These are phyloP conservation scores for Autographa pulchrina DNA, from an alignment of 2,888 invertebrate genomes.

Conservation along the genomic window DNA sequence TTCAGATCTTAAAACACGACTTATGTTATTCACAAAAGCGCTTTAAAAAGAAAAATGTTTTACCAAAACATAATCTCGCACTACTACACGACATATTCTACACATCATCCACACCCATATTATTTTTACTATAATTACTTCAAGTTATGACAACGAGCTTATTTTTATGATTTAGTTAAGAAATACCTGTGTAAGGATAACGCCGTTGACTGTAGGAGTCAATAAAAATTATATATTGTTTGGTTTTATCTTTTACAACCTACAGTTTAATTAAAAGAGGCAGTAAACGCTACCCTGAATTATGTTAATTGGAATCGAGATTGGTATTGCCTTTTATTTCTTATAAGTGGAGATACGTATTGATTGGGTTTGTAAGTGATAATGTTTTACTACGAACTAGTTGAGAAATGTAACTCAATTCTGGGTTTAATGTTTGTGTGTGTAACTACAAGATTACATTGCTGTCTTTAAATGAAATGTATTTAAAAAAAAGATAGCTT, in stretches of 20 bases:
- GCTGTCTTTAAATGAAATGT: no score
- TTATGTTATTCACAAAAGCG: no score
- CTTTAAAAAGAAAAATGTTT: no score
- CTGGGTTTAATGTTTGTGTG: background rate
- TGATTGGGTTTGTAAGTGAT: conserved; percentile 1
- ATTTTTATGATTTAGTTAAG: conserved; percentile 28
- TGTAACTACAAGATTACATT: background rate
- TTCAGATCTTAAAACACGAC: no score
- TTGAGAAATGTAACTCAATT: background rate
- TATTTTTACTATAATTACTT: background rate
- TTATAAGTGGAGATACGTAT: conserved; percentile 11
- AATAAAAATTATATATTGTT: conserved; percentile 27
- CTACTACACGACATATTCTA: background rate
- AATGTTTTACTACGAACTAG: background rate
- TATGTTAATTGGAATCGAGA: conserved; percentile 39
- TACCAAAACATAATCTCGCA: no score
- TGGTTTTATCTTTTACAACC: conserved; percentile 2
- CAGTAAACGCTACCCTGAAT: conserved; percentile 28
- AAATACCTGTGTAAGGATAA: background rate
- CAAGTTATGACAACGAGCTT: conserved; percentile 13
- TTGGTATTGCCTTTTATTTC: conserved; percentile 35
- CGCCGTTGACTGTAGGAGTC: conserved; percentile 15
- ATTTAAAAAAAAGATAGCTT: no score
- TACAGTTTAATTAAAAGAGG: conserved; percentile 47
- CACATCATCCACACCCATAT: background rate